These are phyloP conservation scores for Atta cephalotes DNA, from an alignment of 1,140 invertebrate species.

Conservation along the genomic window DNA sequence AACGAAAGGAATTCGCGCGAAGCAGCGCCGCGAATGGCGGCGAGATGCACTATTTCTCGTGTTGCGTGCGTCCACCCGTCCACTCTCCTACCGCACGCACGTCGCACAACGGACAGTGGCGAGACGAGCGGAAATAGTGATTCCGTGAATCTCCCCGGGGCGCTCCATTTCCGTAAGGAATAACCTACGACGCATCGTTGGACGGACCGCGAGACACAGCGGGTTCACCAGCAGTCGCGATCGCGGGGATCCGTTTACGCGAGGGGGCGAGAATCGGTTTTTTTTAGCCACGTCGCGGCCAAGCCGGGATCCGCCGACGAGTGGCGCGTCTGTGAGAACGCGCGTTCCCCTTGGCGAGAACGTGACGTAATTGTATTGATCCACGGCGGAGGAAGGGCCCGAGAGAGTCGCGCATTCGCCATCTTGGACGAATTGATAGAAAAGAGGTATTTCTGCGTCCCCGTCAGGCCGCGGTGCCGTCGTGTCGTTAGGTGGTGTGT, in stretches of 20 bases:
- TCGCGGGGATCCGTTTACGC: background rate
- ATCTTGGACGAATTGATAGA: conserved; percentile 86
- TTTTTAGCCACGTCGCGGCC: background rate
- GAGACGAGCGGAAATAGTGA: conserved; percentile 13
- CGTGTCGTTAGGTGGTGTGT: conserved; percentile 73
- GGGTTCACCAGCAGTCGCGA: background rate
- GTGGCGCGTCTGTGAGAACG: conserved; percentile 75
- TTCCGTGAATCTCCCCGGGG: conserved; percentile 17
- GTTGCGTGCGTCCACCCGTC: background rate
- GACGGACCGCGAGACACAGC: background rate
- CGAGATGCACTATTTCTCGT: background rate
- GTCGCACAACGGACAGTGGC: conserved; percentile 2
- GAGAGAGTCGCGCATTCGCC: conserved; percentile 85
- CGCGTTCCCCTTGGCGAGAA: conserved; percentile 76
- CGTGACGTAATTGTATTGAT: conserved; percentile 89
- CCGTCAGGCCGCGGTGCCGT: conserved; percentile 80
- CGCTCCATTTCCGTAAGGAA: conserved; percentile 15
- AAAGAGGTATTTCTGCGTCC: conserved; percentile 83
- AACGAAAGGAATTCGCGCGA: conserved; percentile 9
- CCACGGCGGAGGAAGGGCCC: conserved; percentile 81
- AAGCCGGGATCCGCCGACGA: conserved; percentile 65
- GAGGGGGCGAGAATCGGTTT: background rate
- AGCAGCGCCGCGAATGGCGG: background rate
- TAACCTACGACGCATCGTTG: conserved; percentile 19
- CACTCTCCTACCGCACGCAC: conserved; percentile 12